These are phyloP conservation scores for Stylophora pistillata DNA, from an alignment of 64 coral and sea anemone species.

Conservation along the genomic window DNA sequence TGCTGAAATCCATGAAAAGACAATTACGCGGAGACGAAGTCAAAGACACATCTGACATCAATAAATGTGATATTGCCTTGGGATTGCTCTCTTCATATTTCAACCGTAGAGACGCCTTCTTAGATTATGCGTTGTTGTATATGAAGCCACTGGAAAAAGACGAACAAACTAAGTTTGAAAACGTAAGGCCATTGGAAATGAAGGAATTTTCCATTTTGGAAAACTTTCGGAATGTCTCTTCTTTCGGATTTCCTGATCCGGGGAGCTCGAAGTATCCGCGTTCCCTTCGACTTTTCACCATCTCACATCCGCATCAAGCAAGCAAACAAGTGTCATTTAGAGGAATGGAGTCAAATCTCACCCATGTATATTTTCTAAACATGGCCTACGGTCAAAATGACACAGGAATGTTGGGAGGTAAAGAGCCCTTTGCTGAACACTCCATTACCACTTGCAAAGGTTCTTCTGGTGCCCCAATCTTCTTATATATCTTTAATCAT, in stretches of 20 bases:
- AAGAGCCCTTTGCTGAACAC: conserved; percentile 46
- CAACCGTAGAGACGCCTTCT: conserved; percentile 47
- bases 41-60: background rate
- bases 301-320: conserved; percentile 50
- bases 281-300: conserved; percentile 40
- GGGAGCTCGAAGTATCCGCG: conserved; percentile 34
- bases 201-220: conserved; percentile 33
- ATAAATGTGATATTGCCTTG: conserved; percentile 1
- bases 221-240: conserved; percentile 64
- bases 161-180: conserved; percentile 6
- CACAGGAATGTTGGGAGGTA: conserved; percentile 8
- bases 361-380: conserved; percentile 50
- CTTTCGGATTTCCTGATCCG: conserved; percentile 48
- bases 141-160: conserved; percentile 49
- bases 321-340: conserved; percentile 49
- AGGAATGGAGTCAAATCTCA: conserved; percentile 41
- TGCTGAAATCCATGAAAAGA: background rate
- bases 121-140: conserved; percentile 64
- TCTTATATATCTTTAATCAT: conserved; percentile 35
- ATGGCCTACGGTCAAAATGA: conserved; percentile 61
- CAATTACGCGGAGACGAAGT: background rate
- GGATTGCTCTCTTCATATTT: conserved; percentile 27
- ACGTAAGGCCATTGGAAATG: conserved; percentile 24
- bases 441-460: conserved; percentile 53
- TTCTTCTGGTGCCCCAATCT: conserved; percentile 51